Percentiles rank a stretch among this genome's conserved stretches.
phyloP scores from a whole-genome alignment of 1,140 invertebrate genomes.

The Archivesica marissinica region DNA sequence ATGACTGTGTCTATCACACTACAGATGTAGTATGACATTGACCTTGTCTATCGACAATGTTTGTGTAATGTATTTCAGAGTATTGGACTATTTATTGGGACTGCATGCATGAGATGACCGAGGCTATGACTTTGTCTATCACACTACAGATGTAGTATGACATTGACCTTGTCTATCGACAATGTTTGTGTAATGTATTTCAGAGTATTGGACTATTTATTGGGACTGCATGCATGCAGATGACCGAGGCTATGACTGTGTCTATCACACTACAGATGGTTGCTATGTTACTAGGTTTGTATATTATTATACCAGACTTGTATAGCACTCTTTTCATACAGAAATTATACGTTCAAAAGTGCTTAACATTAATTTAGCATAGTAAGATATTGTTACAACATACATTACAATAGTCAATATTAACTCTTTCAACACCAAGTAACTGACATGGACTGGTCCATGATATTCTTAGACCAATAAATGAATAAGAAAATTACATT shows the following conservation, averaged over 20 bases:
- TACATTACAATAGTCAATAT: too few relatives aligned
- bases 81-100: slow-evolving; percentile 93
- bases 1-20: too few relatives aligned
- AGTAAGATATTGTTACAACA: too few relatives aligned
- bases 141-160: slow-evolving; percentile 88
- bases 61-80: slow-evolving; percentile 85
- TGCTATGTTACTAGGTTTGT: slow-evolving; percentile 90
- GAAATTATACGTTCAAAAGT: too few relatives aligned
- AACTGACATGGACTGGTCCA: too few relatives aligned
- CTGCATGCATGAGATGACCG: slow-evolving; percentile 91
- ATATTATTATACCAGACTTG: too few relatives aligned
- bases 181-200: slow-evolving; percentile 58
- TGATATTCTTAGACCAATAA: too few relatives aligned
- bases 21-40: background rate
- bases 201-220: slow-evolving; percentile 93
- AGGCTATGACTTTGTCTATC: slow-evolving; percentile 92
- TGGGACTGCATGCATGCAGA: slow-evolving; percentile 91
- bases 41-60: background rate
- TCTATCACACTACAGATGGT: slow-evolving; percentile 92
- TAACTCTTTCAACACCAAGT: too few relatives aligned
- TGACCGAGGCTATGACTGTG: slow-evolving; percentile 92
- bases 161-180: background rate
- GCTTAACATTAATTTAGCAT: too few relatives aligned
- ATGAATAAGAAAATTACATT: too few relatives aligned
- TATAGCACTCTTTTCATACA: too few relatives aligned